Conservation (phyloP, 2,888 invertebrate genomes). For the Portevinia maculata region DNA sequence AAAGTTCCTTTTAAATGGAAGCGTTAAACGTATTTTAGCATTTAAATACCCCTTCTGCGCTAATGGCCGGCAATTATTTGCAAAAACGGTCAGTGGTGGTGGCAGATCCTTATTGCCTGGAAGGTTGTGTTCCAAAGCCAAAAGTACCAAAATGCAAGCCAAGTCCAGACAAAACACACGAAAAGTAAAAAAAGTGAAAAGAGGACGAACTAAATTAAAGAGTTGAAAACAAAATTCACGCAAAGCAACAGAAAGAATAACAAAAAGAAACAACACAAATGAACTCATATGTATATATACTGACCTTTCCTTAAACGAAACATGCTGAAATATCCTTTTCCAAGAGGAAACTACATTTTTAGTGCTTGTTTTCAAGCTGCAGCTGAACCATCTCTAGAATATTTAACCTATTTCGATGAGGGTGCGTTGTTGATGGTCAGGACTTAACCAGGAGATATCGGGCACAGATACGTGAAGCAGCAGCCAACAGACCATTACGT, state of each 20-base stretch:
- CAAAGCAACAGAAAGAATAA: slow-evolving; percentile 51
- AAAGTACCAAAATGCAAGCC: slow-evolving; percentile 47
- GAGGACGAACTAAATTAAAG: slow-evolving; percentile 38
- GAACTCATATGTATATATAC: slow-evolving; percentile 18
- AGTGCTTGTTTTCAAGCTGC: slow-evolving; percentile 39
- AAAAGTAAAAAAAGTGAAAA: not conserved
- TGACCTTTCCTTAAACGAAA: slow-evolving; percentile 1
- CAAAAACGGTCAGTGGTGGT: slow-evolving; percentile 58
- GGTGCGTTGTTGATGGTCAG: slow-evolving; percentile 8
- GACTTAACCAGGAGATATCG: slow-evolving; percentile 1
- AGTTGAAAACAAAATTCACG: slow-evolving; percentile 30
- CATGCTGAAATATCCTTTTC: not conserved
- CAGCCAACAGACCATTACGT: slow-evolving; percentile 55
- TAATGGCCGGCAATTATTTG: slow-evolving; percentile 67
- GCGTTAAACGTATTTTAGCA: slow-evolving; percentile 68
- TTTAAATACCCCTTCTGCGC: slow-evolving; percentile 60
- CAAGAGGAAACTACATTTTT: slow-evolving; percentile 34
- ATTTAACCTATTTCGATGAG: slow-evolving; percentile 42
- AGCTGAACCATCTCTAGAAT: slow-evolving; percentile 54
- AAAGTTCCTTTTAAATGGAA: slow-evolving; percentile 58
- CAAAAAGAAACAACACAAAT: slow-evolving; percentile 9
- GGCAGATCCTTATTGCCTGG: slow-evolving; percentile 14
- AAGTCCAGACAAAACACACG: slow-evolving; percentile 3
- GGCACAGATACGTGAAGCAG: slow-evolving; percentile 13
- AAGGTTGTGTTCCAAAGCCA: slow-evolving; percentile 37